These are phyloP conservation scores for Zaprionus bogoriensis DNA, from an alignment of 2,888 invertebrate species.

Conservation along the genomic window DNA sequence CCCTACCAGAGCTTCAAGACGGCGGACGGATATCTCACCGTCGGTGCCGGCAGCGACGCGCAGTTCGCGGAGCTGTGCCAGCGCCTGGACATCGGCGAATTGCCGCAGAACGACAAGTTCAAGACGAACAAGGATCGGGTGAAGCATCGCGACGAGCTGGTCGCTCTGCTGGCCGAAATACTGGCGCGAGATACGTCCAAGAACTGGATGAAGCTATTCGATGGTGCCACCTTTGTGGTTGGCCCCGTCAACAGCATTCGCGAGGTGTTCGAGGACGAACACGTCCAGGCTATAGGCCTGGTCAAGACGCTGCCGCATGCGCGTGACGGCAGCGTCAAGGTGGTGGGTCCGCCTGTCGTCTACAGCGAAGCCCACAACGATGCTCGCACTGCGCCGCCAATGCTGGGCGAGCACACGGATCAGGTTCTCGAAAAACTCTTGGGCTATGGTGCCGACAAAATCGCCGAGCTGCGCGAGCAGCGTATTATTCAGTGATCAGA, in stretches of 20 bases:
- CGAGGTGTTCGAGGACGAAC: constrained; percentile 94
- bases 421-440: constrained; percentile 88
- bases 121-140: constrained; percentile 90
- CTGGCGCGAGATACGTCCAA: constrained; percentile 87
- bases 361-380: constrained; percentile 89
- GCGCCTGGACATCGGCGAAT: constrained; percentile 85
- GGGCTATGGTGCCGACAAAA: constrained; percentile 85
- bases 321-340: constrained; percentile 87
- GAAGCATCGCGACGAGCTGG: constrained; percentile 87
- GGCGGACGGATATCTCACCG: constrained; percentile 91
- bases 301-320: constrained; percentile 89
- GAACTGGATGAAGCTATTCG: constrained; percentile 90
- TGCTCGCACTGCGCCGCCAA: constrained; percentile 90
- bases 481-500: constrained; percentile 73
- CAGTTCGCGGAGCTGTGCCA: constrained; percentile 90
- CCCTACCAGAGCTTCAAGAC: constrained; percentile 96
- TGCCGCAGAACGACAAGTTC: constrained; percentile 87
- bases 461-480: constrained; percentile 82
- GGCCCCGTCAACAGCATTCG: constrained; percentile 94
- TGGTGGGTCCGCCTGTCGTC: constrained; percentile 93
- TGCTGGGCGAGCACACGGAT: constrained; percentile 93
- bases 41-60: constrained; percentile 93
- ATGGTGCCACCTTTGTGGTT: constrained; percentile 91
- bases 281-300: constrained; percentile 89
- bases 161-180: constrained; percentile 85